A percentile compares a stretch with the other conserved stretches of the same genome.
Evolutionary conservation across 2,797 vertebrate genomes (phyloP).

Genomic region (Microchirus variegatus): DNA sequence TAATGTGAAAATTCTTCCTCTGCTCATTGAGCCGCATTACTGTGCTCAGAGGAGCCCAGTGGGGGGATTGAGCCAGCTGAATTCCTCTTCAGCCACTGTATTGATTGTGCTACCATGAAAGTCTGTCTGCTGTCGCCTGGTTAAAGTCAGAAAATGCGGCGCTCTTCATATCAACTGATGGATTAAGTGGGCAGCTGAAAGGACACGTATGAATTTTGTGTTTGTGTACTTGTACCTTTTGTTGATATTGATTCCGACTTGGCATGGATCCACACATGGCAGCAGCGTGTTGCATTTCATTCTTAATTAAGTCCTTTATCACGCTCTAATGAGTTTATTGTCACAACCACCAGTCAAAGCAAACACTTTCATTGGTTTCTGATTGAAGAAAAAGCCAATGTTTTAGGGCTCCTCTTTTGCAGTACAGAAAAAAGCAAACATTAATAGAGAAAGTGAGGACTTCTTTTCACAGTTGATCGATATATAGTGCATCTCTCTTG

Average conservation of each 20-base stretch:
- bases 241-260: conserved; percentile 57
- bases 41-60: conserved; percentile 31
- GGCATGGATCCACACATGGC: conserved; percentile 28
- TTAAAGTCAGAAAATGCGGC: conserved; percentile 50
- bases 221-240: conserved; percentile 55
- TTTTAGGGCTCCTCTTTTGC: too few species aligned
- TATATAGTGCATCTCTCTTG: too few species aligned
- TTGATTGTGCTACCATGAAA: conserved; percentile 51
- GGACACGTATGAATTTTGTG: conserved; percentile 39
- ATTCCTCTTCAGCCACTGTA: conserved; percentile 52
- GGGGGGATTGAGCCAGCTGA: conserved; percentile 37
- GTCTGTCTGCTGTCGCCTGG: conserved; percentile 43
- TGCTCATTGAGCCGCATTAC: conserved; percentile 29
- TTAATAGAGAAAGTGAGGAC: too few species aligned
- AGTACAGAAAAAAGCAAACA: too few species aligned
- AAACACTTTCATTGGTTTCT: conserved; percentile 29
- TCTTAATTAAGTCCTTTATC: conserved; percentile 50
- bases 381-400: conserved; percentile 11
- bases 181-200: conserved; percentile 53
- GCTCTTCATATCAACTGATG: conserved; percentile 56
- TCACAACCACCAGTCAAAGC: conserved; percentile 25
- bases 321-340: conserved; percentile 40
- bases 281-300: conserved; percentile 28
- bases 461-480: too few species aligned
- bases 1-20: conserved; percentile 52